Evolutionary conservation across 2,113 vertebrate species (phyloP).

Genomic region (Hemiprocne comata): DNA sequence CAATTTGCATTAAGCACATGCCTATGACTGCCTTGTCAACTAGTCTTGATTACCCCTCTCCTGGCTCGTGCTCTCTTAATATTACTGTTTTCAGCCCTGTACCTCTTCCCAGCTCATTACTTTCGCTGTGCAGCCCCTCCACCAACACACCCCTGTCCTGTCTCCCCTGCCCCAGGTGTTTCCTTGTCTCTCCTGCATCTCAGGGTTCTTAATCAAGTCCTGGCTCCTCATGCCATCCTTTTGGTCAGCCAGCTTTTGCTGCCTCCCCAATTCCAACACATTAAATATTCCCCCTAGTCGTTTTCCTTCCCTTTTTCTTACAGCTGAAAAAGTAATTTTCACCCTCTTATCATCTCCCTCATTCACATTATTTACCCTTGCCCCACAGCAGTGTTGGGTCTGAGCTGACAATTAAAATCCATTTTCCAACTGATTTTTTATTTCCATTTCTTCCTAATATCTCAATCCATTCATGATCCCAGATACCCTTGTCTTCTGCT

Average conservation of each 20-base stretch:
- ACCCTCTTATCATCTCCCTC: background rate
- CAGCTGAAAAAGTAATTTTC: background rate
- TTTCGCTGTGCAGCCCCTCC: background rate
- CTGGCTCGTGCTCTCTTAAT: background rate
- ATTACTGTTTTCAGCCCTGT: background rate
- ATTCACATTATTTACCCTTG: background rate
- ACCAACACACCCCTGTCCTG: background rate
- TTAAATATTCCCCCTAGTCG: background rate
- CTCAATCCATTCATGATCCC: background rate
- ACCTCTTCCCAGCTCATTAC: background rate
- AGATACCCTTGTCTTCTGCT: background rate
- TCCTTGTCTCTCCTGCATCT: background rate
- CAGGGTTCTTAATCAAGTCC: background rate
- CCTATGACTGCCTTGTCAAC: background rate
- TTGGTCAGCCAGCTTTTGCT: background rate
- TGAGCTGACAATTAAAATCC: background rate
- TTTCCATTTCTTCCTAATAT: background rate
- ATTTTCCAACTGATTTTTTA: background rate
- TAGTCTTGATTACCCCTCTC: background rate
- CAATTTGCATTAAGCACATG: background rate
- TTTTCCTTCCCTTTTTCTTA: background rate
- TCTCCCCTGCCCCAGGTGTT: background rate
- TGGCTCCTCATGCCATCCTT: background rate
- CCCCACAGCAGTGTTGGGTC: background rate
- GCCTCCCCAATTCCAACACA: fast-evolving